Evolutionary conservation across 2,888 invertebrate species (phyloP).

Genomic region (Halictus quadricinctus): DNA sequence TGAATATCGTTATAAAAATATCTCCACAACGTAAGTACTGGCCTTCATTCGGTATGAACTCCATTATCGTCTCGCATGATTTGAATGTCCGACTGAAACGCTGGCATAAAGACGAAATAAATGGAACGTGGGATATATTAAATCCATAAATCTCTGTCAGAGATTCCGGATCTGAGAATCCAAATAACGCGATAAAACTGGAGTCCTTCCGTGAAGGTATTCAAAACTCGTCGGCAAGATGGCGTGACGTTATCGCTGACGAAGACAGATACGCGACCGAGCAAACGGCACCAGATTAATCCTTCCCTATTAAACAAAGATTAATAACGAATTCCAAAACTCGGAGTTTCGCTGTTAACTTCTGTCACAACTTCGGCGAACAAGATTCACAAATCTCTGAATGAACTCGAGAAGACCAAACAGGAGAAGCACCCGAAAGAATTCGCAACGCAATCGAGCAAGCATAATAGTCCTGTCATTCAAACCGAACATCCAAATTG

Average conservation of each 20-base stretch:
- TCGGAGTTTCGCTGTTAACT: not conserved
- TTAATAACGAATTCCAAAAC: not conserved
- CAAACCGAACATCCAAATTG: not conserved
- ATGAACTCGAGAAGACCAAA: no score
- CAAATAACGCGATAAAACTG: conserved; percentile 4
- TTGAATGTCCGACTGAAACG: not conserved
- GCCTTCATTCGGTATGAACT: not conserved
- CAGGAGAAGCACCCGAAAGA: no score
- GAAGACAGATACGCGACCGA: not conserved
- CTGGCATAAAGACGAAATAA: not conserved
- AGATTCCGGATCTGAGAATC: not conserved
- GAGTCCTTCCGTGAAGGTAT: conserved; percentile 11
- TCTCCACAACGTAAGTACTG: not conserved
- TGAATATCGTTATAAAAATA: no score
- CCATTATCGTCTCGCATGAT: not conserved
- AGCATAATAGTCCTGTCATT: not conserved
- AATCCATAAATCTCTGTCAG: not conserved
- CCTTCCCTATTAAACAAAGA: not conserved
- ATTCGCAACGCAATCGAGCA: no score
- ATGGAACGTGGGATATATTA: not conserved
- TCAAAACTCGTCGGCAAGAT: conserved; percentile 16
- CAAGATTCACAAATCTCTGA: not conserved
- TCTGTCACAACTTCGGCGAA: not conserved
- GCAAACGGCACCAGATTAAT: not conserved
- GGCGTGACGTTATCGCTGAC: conserved; percentile 6